Evolutionary conservation across 2,113 vertebrate genomes (phyloP).

Genomic region (Oreocharis arfaki): DNA sequence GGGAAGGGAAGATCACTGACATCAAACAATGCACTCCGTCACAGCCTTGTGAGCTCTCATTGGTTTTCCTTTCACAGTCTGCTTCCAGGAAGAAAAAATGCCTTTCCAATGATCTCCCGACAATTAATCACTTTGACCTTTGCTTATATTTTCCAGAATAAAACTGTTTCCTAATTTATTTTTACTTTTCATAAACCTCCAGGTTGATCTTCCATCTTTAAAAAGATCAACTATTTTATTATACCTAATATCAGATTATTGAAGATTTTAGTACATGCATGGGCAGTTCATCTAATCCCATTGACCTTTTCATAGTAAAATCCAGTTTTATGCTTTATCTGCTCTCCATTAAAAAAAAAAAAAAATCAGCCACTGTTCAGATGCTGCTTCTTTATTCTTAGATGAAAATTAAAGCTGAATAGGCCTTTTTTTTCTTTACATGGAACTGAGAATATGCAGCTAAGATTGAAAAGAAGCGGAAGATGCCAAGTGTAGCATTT

Average conservation of each 20-base stretch:
- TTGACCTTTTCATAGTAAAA: conserved; percentile 59
- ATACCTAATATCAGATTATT: conserved; percentile 51
- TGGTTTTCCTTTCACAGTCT: background rate
- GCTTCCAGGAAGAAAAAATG: background rate
- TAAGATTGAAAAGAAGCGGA: background rate
- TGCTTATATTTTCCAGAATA: background rate
- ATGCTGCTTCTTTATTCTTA: background rate
- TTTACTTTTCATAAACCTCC: conserved; percentile 28
- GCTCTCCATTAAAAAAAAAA: background rate
- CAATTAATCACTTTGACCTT: background rate
- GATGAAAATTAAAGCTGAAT: background rate
- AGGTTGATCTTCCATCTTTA: conserved; percentile 31
- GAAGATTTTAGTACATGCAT: conserved; percentile 1
- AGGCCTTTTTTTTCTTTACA: background rate
- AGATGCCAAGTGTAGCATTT: rapidly evolving
- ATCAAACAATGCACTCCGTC: background rate
- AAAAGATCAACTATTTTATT: conserved; percentile 51
- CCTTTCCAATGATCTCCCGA: background rate
- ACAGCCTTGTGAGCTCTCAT: background rate
- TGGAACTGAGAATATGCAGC: background rate
- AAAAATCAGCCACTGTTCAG: background rate
- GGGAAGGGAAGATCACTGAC: background rate
- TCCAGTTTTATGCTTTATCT: conserved; percentile 25
- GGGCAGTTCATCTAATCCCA: conserved; percentile 44
- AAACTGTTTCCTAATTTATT: conserved; percentile 25